Conservation (phyloP, 2,888 invertebrate species). For the Gasteruption jaculator region DNA sequence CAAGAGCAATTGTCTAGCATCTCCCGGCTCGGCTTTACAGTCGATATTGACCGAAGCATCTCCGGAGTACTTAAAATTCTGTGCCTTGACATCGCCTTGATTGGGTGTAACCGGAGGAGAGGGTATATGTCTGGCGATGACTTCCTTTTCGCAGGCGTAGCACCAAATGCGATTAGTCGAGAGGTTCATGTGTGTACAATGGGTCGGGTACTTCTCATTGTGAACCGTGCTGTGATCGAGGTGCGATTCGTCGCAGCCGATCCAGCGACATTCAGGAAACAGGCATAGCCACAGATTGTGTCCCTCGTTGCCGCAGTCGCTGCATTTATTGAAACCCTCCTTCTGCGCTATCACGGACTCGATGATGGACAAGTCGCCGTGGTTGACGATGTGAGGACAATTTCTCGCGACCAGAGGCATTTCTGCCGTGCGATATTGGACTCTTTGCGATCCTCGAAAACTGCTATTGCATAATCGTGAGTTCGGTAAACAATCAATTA, state of each 20-base stretch:
- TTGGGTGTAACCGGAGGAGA: slow-evolving; percentile 36
- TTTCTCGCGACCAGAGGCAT: slow-evolving; percentile 45
- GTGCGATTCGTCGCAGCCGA: slow-evolving; percentile 79
- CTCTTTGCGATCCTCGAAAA: slow-evolving; percentile 8
- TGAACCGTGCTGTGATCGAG: slow-evolving; percentile 82
- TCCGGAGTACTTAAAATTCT: slow-evolving; percentile 32
- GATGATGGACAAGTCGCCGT: slow-evolving; percentile 39
- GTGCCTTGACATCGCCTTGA: slow-evolving; percentile 34
- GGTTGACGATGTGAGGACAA: slow-evolving; percentile 42
- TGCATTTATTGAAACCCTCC: slow-evolving; percentile 55
- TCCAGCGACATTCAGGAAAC: slow-evolving; percentile 70
- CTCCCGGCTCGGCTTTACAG: slow-evolving; percentile 33
- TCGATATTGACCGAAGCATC: slow-evolving; percentile 35
- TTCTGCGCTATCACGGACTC: slow-evolving; percentile 38
- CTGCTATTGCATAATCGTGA: too few relatives aligned
- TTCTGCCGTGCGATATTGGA: slow-evolving; percentile 17
- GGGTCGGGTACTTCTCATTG: slow-evolving; percentile 66
- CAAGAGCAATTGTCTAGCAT: too few relatives aligned
- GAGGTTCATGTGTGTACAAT: slow-evolving; percentile 81
- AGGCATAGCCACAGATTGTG: slow-evolving; percentile 86
- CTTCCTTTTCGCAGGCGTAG: slow-evolving; percentile 79
- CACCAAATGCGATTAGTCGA: slow-evolving; percentile 86
- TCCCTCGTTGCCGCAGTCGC: slow-evolving; percentile 68
- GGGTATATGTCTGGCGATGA: slow-evolving; percentile 47
- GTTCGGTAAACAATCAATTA: too few relatives aligned